These are phyloP conservation scores for Leptopilina boulardi DNA, from an alignment of 1,140 invertebrate species.

Conservation along the genomic window DNA sequence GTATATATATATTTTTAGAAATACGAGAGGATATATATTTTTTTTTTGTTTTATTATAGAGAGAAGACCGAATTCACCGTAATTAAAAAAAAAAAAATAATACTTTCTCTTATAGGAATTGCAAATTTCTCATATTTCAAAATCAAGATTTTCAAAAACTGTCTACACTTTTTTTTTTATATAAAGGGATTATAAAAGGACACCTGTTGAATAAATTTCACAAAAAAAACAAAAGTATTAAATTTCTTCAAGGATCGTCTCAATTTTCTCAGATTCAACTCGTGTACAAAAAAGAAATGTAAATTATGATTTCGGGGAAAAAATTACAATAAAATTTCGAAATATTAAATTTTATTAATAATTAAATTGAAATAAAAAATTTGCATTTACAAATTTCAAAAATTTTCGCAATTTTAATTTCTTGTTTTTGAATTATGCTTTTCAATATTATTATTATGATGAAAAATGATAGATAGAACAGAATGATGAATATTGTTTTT, in stretches of 20 bases:
- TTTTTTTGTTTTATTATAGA: background rate
- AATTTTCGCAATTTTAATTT: too few relatives aligned
- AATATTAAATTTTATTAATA: too few relatives aligned
- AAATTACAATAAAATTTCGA: too few relatives aligned
- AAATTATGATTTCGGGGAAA: too few relatives aligned
- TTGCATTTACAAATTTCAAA: too few relatives aligned
- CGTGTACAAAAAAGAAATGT: too few relatives aligned
- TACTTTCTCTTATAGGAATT: slow-evolving; percentile 7
- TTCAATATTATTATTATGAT: too few relatives aligned
- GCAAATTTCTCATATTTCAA: background rate
- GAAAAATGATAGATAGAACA: too few relatives aligned
- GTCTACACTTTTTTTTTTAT: background rate
- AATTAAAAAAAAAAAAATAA: background rate
- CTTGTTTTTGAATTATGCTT: too few relatives aligned
- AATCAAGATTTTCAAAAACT: background rate
- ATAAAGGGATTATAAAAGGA: background rate
- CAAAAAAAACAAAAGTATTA: slow-evolving; percentile 1
- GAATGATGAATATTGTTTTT: background rate
- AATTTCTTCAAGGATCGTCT: slow-evolving; percentile 25
- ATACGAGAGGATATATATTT: background rate
- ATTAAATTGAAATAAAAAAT: too few relatives aligned
- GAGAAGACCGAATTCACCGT: background rate
- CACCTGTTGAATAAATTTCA: slow-evolving; percentile 3
- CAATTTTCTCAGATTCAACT: background rate
- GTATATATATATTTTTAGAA: background rate